Evolutionary conservation across 2,113 vertebrate genomes (phyloP).

Genomic region (Melanocharis versteri): DNA sequence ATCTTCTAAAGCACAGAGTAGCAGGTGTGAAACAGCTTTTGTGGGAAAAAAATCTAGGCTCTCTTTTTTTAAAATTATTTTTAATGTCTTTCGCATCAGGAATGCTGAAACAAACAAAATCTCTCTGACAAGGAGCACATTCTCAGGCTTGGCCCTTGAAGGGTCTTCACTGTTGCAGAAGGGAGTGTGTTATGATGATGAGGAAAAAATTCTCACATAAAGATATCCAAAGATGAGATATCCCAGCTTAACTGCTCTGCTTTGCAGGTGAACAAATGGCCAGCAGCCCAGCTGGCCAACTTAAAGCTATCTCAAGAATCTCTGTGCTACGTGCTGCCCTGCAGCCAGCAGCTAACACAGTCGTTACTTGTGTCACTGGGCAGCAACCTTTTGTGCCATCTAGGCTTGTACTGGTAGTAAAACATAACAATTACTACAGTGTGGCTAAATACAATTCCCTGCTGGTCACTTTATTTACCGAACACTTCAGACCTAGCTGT

Average conservation of each 20-base stretch:
- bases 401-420: not conserved
- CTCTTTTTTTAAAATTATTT: not conserved
- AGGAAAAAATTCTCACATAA: not conserved
- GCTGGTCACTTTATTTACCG: not conserved
- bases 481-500: not conserved
- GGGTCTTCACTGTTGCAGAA: not conserved
- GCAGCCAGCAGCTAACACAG: not conserved
- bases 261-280: not conserved
- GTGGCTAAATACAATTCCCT: not conserved
- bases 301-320: not conserved
- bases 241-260: not conserved
- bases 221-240: not conserved
- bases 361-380: not conserved
- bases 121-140: not conserved
- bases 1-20: not conserved
- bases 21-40: not conserved
- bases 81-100: not conserved
- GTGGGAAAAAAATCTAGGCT: not conserved
- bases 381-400: not conserved
- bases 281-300: not conserved
- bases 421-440: not conserved
- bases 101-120: not conserved
- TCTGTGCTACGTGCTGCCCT: not conserved
- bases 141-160: not conserved
- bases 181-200: not conserved